Percentiles rank a stretch among this genome's conserved stretches.
Evolutionary conservation across 2,797 vertebrate species (phyloP).

Genomic region (Myotis vivesi): DNA sequence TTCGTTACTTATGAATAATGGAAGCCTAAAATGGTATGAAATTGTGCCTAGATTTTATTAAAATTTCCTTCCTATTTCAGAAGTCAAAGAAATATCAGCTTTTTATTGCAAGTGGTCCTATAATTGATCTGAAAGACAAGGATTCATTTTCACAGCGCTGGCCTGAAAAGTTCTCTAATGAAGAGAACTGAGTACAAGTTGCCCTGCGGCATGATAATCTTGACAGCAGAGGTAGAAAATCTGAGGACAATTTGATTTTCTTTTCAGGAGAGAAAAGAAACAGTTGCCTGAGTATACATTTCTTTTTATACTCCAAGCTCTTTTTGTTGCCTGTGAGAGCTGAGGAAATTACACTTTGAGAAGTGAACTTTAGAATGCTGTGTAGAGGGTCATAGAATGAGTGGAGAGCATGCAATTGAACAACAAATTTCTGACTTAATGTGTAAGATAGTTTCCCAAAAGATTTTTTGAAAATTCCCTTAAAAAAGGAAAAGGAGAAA

Average conservation of each 20-base stretch:
- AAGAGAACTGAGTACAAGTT: background rate
- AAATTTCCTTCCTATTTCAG: background rate
- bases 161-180: background rate
- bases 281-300: background rate
- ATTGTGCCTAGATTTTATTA: background rate
- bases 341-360: background rate
- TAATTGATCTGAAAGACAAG: background rate
- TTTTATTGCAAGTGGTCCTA: background rate
- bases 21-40: background rate
- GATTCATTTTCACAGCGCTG: constrained; percentile 13
- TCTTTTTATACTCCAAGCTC: background rate
- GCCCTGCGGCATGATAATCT: background rate
- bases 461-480: background rate
- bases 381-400: background rate
- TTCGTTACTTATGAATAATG: background rate
- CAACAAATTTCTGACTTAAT: constrained; percentile 39
- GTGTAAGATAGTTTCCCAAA: constrained; percentile 6
- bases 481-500: background rate
- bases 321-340: constrained; percentile 17
- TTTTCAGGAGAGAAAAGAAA: background rate
- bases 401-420: background rate
- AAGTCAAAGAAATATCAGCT: background rate
- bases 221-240: constrained; percentile 11
- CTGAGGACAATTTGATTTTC: constrained; percentile 7
- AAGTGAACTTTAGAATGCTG: background rate